Conservation (phyloP, 2,888 invertebrate species). For the Apamea epomidion region DNA sequence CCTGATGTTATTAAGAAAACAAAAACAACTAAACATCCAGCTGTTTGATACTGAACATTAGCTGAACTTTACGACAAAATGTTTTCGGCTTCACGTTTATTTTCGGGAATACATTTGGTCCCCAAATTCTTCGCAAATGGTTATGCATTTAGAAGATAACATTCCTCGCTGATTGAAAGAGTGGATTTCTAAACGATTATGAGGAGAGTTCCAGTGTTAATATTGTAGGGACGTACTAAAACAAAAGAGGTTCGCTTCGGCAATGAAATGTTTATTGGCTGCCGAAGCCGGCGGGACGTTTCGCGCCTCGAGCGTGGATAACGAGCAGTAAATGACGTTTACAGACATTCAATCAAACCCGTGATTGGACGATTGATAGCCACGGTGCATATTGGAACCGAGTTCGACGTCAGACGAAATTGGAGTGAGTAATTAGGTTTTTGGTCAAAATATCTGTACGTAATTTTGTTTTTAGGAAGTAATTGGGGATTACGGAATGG, state of each 20-base stretch:
- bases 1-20: constrained; percentile 5
- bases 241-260: constrained; percentile 70
- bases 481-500: constrained; percentile 13
- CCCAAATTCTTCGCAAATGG: constrained; percentile 39
- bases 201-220: constrained; percentile 61
- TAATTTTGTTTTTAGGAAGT: constrained; percentile 47
- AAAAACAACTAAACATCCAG: constrained; percentile 35
- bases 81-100: constrained; percentile 39
- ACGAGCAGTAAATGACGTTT: constrained; percentile 84
- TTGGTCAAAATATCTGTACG: constrained; percentile 53
- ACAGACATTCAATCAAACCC: constrained; percentile 83
- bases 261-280: constrained; percentile 82
- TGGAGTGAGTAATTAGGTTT: constrained; percentile 70
- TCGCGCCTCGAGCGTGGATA: constrained; percentile 82
- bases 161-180: constrained; percentile 41
- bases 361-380: constrained; percentile 79
- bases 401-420: constrained; percentile 67
- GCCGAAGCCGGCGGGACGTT: constrained; percentile 70
- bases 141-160: constrained; percentile 54
- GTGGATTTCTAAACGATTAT: constrained; percentile 58
- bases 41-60: constrained; percentile 51
- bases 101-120: constrained; percentile 42
- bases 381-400: constrained; percentile 69
- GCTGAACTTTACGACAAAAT: constrained; percentile 55
- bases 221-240: constrained; percentile 64